A percentile compares a stretch with the other conserved stretches of the same genome.
Conservation (phyloP, 2,113 vertebrate genomes). For the Phyllostomus discolor region DNA sequence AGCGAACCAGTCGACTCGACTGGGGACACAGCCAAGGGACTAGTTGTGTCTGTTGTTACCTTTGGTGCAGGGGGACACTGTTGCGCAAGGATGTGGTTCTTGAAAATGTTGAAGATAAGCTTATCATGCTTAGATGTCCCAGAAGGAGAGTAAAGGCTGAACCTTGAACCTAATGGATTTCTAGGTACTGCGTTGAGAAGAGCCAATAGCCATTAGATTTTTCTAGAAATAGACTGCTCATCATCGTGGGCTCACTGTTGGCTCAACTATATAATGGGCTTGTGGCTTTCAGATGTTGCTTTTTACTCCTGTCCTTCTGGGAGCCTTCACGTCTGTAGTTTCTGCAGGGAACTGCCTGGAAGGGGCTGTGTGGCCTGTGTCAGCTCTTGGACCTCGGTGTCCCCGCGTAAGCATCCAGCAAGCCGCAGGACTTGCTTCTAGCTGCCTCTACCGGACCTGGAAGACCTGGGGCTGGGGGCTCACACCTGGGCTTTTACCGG, state of each 20-base stretch:
- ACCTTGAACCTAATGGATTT: neutral
- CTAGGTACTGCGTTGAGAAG: neutral
- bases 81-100: neutral
- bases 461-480: neutral
- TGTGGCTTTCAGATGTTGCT: neutral
- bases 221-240: neutral
- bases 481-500: neutral
- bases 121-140: neutral
- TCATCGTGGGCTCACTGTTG: accelerated
- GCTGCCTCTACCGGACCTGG: neutral
- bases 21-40: neutral
- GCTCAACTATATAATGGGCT: neutral
- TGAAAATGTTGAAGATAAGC: neutral
- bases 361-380: neutral
- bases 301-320: neutral
- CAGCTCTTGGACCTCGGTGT: neutral
- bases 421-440: neutral
- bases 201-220: neutral
- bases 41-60: neutral
- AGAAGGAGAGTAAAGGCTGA: neutral
- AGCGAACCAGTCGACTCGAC: neutral
- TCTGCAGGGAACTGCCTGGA: neutral
- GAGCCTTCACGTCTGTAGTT: neutral
- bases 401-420: neutral
- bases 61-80: neutral